Base-by-base conservation (phyloP, 1,140 invertebrate species). In the Meloidogyne chitwoodi region DNA sequence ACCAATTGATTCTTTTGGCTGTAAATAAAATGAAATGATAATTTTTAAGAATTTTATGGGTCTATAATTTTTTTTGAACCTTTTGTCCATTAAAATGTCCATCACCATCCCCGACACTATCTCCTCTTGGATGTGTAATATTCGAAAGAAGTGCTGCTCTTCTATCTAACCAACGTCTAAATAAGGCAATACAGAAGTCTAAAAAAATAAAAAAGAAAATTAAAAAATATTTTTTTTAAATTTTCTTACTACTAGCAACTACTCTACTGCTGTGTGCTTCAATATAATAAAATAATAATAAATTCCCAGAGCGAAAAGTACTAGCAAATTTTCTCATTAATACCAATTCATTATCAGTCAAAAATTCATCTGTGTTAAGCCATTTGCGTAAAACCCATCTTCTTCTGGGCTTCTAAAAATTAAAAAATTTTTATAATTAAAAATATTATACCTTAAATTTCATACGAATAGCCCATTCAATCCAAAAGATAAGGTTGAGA, bases 211-310 rank as follows among this genome's bases (percentile, higher is more conserved):
- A 69, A 26, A 22, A 22, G 14, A 29, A 68, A 68, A 34, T 68
- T 29, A 11, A n/a, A n/a, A n/a, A n/a, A n/a, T n/a, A 8, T 22
- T 24, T 34, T 72, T 72, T 12, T n/a, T n/a, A 26, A 22, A 62
- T 72, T 44, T 48, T 6, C 29, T 26, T 22, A 73, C 71, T 76
- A 67, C 77, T 78, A 24, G 77, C 77, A 62, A 78, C 77, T 10
- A 78, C 77, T 31, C 77, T 22, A 61, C 78, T 75, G 6, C 77
- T 78, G 64, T 78, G 77, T 5, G 77, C 77, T 56, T 78, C 77
- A 61, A 78, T 78, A 75, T 70, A 78, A 38, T 78, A 78, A 61
- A 78, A 78, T 4, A 77, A 56, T 16, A 78, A 56, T 34, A 78
- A 63, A 71, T 78, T 77, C n/a, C 77, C 75, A 65, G 69, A 78